phyloP scores from a whole-genome alignment of 2,113 vertebrate genomes.

The Phycodurus eques region DNA sequence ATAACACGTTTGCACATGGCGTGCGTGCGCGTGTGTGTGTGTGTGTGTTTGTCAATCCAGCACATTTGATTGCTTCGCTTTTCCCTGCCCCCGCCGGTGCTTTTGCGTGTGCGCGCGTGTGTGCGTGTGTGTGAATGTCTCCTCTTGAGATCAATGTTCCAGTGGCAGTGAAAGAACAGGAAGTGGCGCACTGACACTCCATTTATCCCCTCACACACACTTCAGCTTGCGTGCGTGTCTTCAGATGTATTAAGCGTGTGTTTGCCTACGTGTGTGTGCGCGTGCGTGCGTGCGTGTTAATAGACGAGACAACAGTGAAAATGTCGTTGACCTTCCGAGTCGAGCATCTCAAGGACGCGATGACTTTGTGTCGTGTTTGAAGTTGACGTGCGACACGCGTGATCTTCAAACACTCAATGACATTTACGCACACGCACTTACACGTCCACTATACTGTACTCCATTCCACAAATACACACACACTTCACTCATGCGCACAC shows the following conservation, averaged over 20 bases:
- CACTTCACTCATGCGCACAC: too few relatives aligned
- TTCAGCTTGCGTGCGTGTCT: constrained; percentile 41
- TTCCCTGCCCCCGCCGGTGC: too few relatives aligned
- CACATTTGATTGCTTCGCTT: too few relatives aligned
- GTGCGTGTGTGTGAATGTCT: constrained; percentile 35
- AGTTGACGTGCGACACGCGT: background rate
- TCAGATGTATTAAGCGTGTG: constrained; percentile 15
- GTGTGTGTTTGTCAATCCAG: too few relatives aligned
- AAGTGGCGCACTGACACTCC: constrained; percentile 57
- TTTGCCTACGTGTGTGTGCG: constrained; percentile 25
- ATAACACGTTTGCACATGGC: background rate
- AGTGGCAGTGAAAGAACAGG: constrained; percentile 66
- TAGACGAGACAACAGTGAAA: background rate
- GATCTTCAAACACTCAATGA: too few relatives aligned
- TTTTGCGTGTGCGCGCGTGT: constrained; percentile 17
- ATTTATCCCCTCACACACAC: constrained; percentile 49
- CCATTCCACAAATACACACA: too few relatives aligned
- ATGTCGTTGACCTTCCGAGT: background rate
- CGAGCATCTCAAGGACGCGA: background rate
- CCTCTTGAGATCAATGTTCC: constrained; percentile 54
- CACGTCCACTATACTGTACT: background rate
- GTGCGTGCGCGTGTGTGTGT: too few relatives aligned
- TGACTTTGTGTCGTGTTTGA: background rate
- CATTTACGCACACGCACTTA: background rate
- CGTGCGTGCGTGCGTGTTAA: constrained; percentile 16